These are phyloP conservation scores for Pangasius larnaudii DNA, from an alignment of 2,797 vertebrate species.

Conservation along the genomic window DNA sequence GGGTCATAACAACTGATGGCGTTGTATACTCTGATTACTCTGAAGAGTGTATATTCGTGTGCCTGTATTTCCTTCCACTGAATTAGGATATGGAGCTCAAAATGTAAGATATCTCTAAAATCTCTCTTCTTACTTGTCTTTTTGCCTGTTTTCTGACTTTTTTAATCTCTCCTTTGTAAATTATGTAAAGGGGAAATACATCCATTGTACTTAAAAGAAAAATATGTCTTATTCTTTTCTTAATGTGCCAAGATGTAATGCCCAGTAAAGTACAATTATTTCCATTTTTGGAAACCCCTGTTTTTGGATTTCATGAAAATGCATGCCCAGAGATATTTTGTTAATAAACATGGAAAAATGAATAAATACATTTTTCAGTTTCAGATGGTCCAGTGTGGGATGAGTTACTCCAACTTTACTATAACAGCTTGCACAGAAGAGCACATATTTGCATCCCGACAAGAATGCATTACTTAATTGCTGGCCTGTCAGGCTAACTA, in stretches of 20 bases:
- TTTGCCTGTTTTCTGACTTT: constrained; percentile 34
- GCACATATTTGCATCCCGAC: neutral
- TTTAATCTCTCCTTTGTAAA: constrained; percentile 23
- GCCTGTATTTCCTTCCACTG: constrained; percentile 36
- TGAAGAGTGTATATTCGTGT: constrained; percentile 28
- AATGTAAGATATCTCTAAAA: constrained; percentile 12
- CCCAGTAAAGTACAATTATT: constrained; percentile 62
- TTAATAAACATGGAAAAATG: constrained; percentile 60
- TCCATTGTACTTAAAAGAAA: neutral
- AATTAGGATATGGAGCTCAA: constrained; percentile 11
- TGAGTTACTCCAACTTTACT: neutral
- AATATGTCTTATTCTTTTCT: constrained; percentile 44
- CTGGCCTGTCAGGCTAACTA: neutral
- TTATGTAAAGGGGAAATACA: constrained; percentile 22
- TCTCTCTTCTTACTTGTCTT: constrained; percentile 37
- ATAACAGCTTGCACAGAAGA: neutral
- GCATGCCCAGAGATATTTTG: constrained; percentile 80
- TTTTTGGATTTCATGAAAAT: constrained; percentile 63
- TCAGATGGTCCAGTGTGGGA: neutral
- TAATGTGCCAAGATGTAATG: constrained; percentile 67
- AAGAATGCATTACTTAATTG: neutral
- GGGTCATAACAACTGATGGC: constrained; percentile 40
- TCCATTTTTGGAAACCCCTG: constrained; percentile 66
- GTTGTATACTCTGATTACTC: constrained; percentile 38
- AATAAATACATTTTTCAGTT: constrained; percentile 40